Conservation (phyloP, 2,888 invertebrate species). For the Dusona sp. region DNA sequence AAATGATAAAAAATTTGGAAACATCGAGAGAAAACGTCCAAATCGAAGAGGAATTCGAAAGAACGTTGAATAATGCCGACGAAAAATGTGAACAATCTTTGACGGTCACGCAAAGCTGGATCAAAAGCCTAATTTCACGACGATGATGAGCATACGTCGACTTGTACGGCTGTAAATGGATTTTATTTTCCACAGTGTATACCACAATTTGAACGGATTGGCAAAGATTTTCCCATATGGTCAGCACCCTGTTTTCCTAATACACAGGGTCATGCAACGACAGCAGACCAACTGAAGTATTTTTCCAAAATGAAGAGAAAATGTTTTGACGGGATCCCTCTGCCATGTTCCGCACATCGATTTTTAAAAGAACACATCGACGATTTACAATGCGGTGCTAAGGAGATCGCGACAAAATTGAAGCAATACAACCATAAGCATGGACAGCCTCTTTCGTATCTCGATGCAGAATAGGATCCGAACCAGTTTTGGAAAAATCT, state of each 20-base stretch:
- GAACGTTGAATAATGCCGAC: neutral
- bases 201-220: neutral
- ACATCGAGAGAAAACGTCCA: neutral
- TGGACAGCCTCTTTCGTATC: neutral
- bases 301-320: neutral
- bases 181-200: neutral
- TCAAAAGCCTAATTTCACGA: neutral
- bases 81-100: neutral
- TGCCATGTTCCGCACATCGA: neutral
- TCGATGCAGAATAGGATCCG: neutral
- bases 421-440: neutral
- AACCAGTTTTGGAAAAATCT: neutral
- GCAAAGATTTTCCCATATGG: neutral
- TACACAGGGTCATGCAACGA: neutral
- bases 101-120: neutral
- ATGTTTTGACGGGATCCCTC: neutral
- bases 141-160: neutral
- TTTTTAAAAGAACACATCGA: neutral
- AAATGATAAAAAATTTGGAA: slow-evolving; percentile 19
- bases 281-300: neutral
- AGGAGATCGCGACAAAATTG: neutral
- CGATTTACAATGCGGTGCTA: neutral
- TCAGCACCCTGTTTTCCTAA: neutral
- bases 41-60: neutral
- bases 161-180: neutral